Conservation (phyloP, 2,113 vertebrate genomes). For the Eolophus roseicapilla region DNA sequence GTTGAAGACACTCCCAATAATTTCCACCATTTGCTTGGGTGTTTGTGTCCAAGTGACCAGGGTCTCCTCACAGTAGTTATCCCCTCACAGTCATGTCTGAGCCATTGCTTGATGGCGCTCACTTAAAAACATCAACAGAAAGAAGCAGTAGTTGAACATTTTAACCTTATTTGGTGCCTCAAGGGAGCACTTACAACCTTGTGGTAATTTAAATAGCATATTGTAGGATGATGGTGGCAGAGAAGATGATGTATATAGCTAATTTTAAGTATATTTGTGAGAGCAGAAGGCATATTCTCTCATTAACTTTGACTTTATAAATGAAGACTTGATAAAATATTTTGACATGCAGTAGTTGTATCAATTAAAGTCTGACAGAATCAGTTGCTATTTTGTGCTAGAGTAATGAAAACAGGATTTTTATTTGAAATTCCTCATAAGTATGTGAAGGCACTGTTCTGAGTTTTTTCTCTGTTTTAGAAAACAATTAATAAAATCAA, state of each 20-base stretch:
- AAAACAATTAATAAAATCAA: slow-evolving; percentile 67
- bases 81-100: not conserved
- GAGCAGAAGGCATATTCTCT: not conserved
- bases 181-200: not conserved
- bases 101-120: not conserved
- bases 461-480: slow-evolving; percentile 17
- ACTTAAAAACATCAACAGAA: not conserved
- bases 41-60: not conserved
- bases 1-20: not conserved
- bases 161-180: not conserved
- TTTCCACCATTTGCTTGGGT: not conserved
- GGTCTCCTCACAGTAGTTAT: not conserved
- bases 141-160: not conserved
- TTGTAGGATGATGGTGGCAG: not conserved
- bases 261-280: not conserved
- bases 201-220: not conserved
- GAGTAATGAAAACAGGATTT: slow-evolving; percentile 53
- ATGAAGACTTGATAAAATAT: slow-evolving; percentile 37
- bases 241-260: not conserved
- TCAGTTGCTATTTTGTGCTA: slow-evolving; percentile 45
- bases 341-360: slow-evolving; percentile 38
- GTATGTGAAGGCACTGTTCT: slow-evolving; percentile 11
- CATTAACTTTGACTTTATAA: slow-evolving; percentile 32
- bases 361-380: slow-evolving; percentile 56
- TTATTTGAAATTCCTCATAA: slow-evolving; percentile 53